Evolutionary conservation across 2,888 invertebrate genomes (phyloP).

Genomic region (Parasteatoda lunata): DNA sequence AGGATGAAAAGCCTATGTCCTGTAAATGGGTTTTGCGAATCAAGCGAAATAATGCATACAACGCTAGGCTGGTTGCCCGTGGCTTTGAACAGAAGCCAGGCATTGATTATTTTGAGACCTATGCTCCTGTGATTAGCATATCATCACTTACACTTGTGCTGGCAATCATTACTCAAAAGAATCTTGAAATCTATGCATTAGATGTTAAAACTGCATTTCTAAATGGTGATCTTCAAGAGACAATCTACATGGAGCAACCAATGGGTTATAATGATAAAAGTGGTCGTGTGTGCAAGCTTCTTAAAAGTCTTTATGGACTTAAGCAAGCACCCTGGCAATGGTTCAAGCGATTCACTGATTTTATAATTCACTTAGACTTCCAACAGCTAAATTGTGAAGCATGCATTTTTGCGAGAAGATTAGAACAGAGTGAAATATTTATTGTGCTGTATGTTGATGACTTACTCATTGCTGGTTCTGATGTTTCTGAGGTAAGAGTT

Average conservation of each 20-base stretch:
- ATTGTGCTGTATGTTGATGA: slow-evolving; percentile 11
- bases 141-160: not conserved
- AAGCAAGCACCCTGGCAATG: slow-evolving; percentile 28
- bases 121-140: slow-evolving; percentile 4
- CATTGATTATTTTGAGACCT: slow-evolving; percentile 13
- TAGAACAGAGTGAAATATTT: not conserved
- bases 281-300: slow-evolving; percentile 17
- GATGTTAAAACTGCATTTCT: slow-evolving; percentile 30
- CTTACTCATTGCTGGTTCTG: slow-evolving; percentile 9
- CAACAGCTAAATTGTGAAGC: slow-evolving; percentile 4
- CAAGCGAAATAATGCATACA: slow-evolving; percentile 11
- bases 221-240: slow-evolving; percentile 55
- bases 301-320: slow-evolving; percentile 14
- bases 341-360: slow-evolving; percentile 15
- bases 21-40: slow-evolving; percentile 69
- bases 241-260: slow-evolving; percentile 61
- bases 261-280: slow-evolving; percentile 16
- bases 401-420: slow-evolving; percentile 9
- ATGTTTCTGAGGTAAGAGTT: not conserved
- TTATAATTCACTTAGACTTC: slow-evolving; percentile 10
- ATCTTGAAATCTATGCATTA: slow-evolving; percentile 8
- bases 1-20: slow-evolving; percentile 64
- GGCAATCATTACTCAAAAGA: not conserved
- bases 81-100: slow-evolving; percentile 14
- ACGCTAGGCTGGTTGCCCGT: slow-evolving; percentile 10